Conservation (phyloP, 2,888 invertebrate genomes). For the Chironomus tentans region DNA sequence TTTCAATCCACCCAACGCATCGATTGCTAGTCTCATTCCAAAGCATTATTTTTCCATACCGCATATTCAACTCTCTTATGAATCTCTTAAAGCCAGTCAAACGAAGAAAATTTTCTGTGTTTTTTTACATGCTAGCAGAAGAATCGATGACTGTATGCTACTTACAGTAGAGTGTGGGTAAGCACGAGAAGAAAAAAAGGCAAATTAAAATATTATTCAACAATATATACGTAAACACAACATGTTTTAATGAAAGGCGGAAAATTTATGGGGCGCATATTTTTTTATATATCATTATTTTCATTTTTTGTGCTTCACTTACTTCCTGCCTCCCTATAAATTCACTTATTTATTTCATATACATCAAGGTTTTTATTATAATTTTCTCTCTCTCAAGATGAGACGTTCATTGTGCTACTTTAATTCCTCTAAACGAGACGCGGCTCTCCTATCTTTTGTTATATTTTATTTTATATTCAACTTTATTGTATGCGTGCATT, state of each 20-base stretch:
- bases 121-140: not conserved
- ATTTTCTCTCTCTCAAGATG: too few relatives aligned
- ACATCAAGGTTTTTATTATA: not conserved
- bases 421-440: not conserved
- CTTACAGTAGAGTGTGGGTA: not conserved
- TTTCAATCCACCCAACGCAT: not conserved
- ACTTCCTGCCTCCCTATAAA: not conserved
- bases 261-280: constrained; percentile 19
- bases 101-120: not conserved
- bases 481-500: too few relatives aligned
- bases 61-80: not conserved
- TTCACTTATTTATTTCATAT: not conserved
- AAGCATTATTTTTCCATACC: not conserved
- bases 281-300: constrained; percentile 15
- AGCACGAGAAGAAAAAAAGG: not conserved
- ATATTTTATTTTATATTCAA: too few relatives aligned
- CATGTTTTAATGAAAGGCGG: constrained; percentile 15
- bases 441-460: too few relatives aligned
- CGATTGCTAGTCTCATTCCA: not conserved
- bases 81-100: not conserved
- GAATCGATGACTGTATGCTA: not conserved
- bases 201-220: constrained; percentile 21
- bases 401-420: not conserved
- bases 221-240: constrained; percentile 3
- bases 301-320: not conserved